phyloP scores from a whole-genome alignment of 1,140 invertebrate species.

The Microplitis mediator region DNA sequence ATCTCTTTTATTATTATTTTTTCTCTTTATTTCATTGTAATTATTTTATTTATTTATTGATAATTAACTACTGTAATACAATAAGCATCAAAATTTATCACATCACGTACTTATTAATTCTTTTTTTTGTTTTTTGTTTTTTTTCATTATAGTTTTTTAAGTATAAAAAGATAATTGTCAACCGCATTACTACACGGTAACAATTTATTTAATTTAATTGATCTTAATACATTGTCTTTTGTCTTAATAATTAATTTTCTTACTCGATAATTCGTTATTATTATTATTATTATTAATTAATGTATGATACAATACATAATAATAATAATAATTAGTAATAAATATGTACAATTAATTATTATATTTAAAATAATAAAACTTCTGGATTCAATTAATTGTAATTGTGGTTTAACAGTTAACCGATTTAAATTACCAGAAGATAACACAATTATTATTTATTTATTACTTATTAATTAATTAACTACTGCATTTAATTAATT shows the following conservation, averaged over 20 bases:
- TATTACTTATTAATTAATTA: too few relatives aligned
- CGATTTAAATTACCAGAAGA: neutral
- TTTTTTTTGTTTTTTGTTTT: constrained; percentile 1
- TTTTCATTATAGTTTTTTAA: neutral
- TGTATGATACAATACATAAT: neutral
- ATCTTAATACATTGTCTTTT: neutral
- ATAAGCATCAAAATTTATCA: constrained; percentile 36
- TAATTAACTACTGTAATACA: constrained; percentile 18
- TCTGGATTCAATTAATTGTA: neutral
- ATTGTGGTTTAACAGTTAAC: neutral
- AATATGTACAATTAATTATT: constrained; percentile 23
- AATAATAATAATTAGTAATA: constrained; percentile 5
- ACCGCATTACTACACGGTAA: neutral
- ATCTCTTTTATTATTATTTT: constrained; percentile 8
- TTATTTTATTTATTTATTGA: too few relatives aligned
- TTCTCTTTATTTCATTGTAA: constrained; percentile 5
- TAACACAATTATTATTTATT: too few relatives aligned
- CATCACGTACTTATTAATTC: constrained; percentile 32
- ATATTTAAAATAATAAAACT: neutral
- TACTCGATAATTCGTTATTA: neutral
- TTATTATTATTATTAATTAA: too few relatives aligned
- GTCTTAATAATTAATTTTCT: constrained; percentile 15
- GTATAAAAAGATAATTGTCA: constrained; percentile 21
- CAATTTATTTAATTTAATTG: constrained; percentile 7
- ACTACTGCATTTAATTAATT: too few relatives aligned